These are phyloP conservation scores for Atta cephalotes DNA, from an alignment of 1,140 invertebrate species.

Conservation along the genomic window DNA sequence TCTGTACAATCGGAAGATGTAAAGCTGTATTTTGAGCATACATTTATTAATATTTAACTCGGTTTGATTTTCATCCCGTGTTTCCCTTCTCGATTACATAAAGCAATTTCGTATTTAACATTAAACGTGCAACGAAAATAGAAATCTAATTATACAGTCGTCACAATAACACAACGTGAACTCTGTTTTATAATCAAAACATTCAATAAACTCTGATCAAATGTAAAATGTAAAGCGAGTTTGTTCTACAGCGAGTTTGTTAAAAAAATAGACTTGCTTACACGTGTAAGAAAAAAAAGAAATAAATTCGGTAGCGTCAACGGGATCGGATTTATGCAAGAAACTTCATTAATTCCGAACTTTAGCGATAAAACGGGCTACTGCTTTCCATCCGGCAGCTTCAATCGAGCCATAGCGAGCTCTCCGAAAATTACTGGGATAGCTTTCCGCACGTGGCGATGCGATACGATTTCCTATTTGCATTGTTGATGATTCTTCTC, in stretches of 20 bases:
- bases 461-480: constrained; percentile 26
- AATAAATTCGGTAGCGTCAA: neutral
- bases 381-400: neutral
- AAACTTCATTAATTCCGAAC: constrained; percentile 20
- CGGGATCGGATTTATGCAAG: neutral
- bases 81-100: neutral
- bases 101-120: constrained; percentile 14
- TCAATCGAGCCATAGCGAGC: neutral
- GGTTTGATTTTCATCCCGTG: neutral
- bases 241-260: neutral
- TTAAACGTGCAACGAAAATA: constrained; percentile 8
- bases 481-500: constrained; percentile 1
- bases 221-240: neutral
- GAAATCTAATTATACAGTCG: constrained; percentile 24
- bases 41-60: neutral
- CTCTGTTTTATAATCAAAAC: neutral
- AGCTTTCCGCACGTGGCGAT: constrained; percentile 4
- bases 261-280: neutral
- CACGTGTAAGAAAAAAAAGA: constrained; percentile 1
- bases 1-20: neutral
- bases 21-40: neutral
- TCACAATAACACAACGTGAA: neutral
- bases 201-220: neutral
- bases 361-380: neutral
- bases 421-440: neutral